Conservation (phyloP, 2,888 invertebrate species). For the Macaria liturata region DNA sequence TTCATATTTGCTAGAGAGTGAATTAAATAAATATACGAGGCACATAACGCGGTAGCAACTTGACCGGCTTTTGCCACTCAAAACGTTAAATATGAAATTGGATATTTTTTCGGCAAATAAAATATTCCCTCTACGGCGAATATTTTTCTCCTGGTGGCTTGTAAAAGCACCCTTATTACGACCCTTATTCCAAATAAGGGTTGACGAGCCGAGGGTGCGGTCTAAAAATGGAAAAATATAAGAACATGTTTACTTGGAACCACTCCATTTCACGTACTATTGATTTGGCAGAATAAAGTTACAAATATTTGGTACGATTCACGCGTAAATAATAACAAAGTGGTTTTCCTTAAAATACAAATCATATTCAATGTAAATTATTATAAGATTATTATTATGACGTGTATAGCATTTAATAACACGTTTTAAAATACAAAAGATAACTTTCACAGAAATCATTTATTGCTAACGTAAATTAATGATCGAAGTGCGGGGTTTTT, state of each 20-base stretch:
- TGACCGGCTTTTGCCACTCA: slow-evolving; percentile 25
- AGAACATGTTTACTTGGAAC: slow-evolving; percentile 24
- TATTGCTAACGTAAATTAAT: too few relatives aligned
- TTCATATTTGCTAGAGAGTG: slow-evolving; percentile 10
- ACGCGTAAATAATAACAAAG: too few relatives aligned
- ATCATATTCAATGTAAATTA: too few relatives aligned
- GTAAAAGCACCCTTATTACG: slow-evolving; percentile 34
- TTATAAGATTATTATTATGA: too few relatives aligned
- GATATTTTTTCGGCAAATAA: slow-evolving; percentile 34
- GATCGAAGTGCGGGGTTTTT: too few relatives aligned
- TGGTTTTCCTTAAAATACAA: too few relatives aligned
- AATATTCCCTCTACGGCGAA: slow-evolving; percentile 30
- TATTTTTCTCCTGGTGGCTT: slow-evolving; percentile 33
- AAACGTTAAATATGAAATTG: slow-evolving; percentile 31
- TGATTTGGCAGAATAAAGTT: too few relatives aligned
- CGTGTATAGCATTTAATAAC: too few relatives aligned
- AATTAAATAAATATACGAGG: slow-evolving; percentile 19
- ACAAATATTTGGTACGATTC: too few relatives aligned
- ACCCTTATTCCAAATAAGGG: slow-evolving; percentile 35
- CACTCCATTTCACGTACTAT: slow-evolving; percentile 8
- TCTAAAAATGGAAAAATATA: slow-evolving; percentile 32
- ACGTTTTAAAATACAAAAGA: too few relatives aligned
- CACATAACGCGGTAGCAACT: slow-evolving; percentile 10
- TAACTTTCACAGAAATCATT: too few relatives aligned
- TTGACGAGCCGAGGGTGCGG: slow-evolving; percentile 30